phyloP scores from a whole-genome alignment of 2,797 vertebrate genomes.

The Sciaenops ocellatus region DNA sequence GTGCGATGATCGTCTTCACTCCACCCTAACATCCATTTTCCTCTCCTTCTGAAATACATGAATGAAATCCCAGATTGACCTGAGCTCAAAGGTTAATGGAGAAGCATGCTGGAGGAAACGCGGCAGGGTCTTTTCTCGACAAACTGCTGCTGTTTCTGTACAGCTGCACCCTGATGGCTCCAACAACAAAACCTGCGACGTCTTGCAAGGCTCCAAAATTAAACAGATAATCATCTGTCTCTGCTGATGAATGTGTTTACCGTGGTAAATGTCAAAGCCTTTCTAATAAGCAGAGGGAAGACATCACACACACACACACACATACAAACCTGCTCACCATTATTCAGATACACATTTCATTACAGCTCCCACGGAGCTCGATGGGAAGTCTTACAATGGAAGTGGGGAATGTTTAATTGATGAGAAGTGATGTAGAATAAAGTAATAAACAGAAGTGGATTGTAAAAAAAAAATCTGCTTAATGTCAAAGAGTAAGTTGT shows the following conservation, averaged over 20 bases:
- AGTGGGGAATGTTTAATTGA: constrained; percentile 49
- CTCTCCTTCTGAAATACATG: neutral
- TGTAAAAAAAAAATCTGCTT: constrained; percentile 34
- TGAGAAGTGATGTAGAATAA: constrained; percentile 27
- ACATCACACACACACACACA: constrained; percentile 18
- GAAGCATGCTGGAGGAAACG: constrained; percentile 26
- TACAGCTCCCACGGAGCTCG: constrained; percentile 52
- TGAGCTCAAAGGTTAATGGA: constrained; percentile 49
- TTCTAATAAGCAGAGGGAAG: constrained; percentile 77
- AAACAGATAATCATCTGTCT: constrained; percentile 86
- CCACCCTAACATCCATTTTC: neutral
- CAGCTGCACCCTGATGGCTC: constrained; percentile 62
- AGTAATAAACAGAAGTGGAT: constrained; percentile 17
- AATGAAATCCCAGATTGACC: constrained; percentile 23
- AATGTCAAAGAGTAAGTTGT: neutral
- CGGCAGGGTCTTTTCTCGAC: constrained; percentile 22
- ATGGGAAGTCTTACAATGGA: constrained; percentile 33
- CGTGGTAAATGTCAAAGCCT: constrained; percentile 80
- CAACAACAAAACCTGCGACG: constrained; percentile 62
- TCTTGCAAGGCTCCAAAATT: constrained; percentile 76
- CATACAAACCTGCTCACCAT: constrained; percentile 19
- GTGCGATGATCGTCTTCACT: neutral
- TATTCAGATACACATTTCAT: constrained; percentile 53
- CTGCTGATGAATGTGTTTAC: constrained; percentile 87
- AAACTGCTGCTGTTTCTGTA: constrained; percentile 56